Evolutionary conservation across 2,113 vertebrate genomes (phyloP), one percentile per base, ranked within the genome.

Genomic region (Dipodomys ordii): DNA sequence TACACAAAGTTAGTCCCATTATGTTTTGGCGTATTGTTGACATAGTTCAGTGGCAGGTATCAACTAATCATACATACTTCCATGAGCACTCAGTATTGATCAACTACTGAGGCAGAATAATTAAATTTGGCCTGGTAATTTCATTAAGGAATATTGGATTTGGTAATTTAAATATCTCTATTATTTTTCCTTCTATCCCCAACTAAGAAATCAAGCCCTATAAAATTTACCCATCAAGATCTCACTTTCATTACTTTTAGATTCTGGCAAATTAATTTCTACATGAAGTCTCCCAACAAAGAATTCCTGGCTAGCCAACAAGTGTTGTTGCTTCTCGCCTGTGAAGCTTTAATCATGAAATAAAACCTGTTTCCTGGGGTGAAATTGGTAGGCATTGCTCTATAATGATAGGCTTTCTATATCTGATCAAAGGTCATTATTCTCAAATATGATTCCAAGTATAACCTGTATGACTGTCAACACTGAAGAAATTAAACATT

Each of bases 111-210:
- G 46, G 49, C 39, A 39, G 62, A 91, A 93, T 1, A 87, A 88
- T 92, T 86, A 92, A 92, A 84, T 85, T 83, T 57, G 91, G 4
- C 53, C 28, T 10, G 46, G 32, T 87, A 93, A 87, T 92, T 83
- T 96, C 69, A 90, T 74, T 74, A 95, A 82, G 69, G 69, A 92
- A 62, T 88, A 86, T 7, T 79, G 62, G n/a, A 90, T 85, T 91
- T 44, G 64, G 12, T 86, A 27, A 90, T 83, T 92, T 94, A 77
- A 88, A 95, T 86, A 20, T 80, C 68, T 76, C 18, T 67, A 62
- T 78, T 83, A 68, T 81, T 93, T 93, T 73, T 49, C 28, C 16
- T 85, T 78, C 71, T 91, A 25, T 93, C 44, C 22, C 82, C 82
- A 39, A 79, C 28, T 73, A 78, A n/a, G 67, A 96, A 86, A 88